A percentile compares a stretch with the other conserved stretches of the same genome.
phyloP scores from a whole-genome alignment of 2,797 vertebrate genomes.

The Gila robusta region DNA sequence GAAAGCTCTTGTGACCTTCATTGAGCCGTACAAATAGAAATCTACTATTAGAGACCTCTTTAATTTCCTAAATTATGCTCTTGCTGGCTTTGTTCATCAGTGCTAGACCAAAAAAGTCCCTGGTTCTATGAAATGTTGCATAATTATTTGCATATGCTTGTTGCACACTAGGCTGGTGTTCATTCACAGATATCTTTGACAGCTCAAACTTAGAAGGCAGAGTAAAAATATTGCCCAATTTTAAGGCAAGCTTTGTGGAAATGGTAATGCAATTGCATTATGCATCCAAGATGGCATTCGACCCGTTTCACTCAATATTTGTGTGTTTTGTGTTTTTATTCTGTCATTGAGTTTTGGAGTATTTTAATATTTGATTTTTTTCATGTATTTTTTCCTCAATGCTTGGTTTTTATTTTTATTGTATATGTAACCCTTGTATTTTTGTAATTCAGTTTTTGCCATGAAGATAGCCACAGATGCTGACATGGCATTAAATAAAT shows the following conservation, averaged over 20 bases:
- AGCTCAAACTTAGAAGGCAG: not conserved
- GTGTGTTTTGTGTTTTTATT: not conserved
- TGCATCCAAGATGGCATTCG: not conserved
- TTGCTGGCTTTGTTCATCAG: conserved; percentile 29
- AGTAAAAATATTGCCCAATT: not conserved
- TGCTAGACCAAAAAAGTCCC: no score
- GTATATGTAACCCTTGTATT: no score
- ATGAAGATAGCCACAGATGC: no score
- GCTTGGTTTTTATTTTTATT: no score
- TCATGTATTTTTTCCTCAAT: no score
- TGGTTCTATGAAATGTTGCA: not conserved
- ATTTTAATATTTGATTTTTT: no score
- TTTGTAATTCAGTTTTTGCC: no score
- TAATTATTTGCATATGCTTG: conserved; percentile 4
- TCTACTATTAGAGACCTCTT: conserved; percentile 30
- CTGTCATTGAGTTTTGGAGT: not conserved
- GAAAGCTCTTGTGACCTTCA: conserved; percentile 59
- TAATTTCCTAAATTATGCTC: conserved; percentile 52
- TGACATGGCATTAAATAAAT: no score
- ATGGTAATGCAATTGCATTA: not conserved
- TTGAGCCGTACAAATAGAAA: conserved; percentile 48
- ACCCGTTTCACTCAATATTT: not conserved
- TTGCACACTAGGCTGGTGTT: not conserved
- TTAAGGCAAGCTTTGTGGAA: conserved; percentile 18
- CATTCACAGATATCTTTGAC: conserved; percentile 2